Conservation (phyloP, 2,113 vertebrate genomes). For the Gyps fulvus region DNA sequence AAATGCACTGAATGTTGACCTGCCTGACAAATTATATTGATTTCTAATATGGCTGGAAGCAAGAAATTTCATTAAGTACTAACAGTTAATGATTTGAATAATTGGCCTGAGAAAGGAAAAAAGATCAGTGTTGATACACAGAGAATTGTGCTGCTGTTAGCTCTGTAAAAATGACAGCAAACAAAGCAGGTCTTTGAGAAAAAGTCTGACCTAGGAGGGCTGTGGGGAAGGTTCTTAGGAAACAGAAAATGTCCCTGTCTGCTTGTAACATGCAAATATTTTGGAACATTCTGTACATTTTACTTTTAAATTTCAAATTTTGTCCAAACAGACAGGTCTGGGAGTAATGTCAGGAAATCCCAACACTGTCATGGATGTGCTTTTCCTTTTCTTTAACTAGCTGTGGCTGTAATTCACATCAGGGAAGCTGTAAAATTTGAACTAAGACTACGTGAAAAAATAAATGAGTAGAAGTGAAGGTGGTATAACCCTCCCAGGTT, state of each 20-base stretch:
- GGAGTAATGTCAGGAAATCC: not conserved
- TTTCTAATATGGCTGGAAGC: not conserved
- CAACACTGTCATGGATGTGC: not conserved
- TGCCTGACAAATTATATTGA: not conserved
- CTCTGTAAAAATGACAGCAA: not conserved
- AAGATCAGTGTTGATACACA: not conserved
- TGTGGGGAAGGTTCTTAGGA: not conserved
- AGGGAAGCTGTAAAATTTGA: not conserved
- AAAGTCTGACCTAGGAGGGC: not conserved
- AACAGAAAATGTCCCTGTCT: not conserved
- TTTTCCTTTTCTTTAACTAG: not conserved
- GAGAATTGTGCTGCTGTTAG: not conserved
- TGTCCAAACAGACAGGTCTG: not conserved
- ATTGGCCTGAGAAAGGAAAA: not conserved
- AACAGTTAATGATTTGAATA: not conserved
- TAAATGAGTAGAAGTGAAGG: not conserved
- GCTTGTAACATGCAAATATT: not conserved
- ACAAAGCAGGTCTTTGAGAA: not conserved
- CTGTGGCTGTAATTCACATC: not conserved
- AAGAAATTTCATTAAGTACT: not conserved
- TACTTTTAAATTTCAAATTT: not conserved
- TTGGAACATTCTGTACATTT: not conserved
- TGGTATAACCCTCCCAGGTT: not conserved
- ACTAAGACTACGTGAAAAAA: not conserved
- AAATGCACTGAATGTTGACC: not conserved